These are phyloP conservation scores for Corvus moneduloides DNA, from an alignment of 2,113 vertebrate species.

Conservation along the genomic window DNA sequence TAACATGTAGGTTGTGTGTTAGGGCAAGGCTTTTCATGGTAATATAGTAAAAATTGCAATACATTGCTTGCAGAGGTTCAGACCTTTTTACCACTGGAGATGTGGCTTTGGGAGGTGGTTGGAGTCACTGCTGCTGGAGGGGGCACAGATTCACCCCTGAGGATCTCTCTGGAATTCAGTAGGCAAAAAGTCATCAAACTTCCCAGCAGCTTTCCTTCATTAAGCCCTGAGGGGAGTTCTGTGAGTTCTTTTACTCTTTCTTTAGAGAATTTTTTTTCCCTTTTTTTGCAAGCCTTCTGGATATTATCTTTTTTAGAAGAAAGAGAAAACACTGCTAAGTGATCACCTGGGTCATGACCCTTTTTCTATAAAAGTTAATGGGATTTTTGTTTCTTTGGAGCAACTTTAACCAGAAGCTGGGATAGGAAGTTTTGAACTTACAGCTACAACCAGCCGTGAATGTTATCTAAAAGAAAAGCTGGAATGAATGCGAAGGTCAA, in stretches of 20 bases:
- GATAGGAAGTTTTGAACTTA: background rate
- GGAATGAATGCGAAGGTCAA: background rate
- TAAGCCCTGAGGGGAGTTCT: background rate
- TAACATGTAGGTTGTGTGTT: background rate
- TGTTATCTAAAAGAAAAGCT: background rate
- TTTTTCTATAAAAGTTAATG: constrained; percentile 11
- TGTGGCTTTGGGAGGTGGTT: background rate
- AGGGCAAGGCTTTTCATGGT: background rate
- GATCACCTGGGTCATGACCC: background rate
- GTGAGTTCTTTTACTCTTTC: background rate
- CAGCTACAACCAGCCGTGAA: background rate
- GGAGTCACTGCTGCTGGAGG: background rate
- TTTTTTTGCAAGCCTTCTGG: background rate
- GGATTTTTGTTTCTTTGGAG: constrained; percentile 1
- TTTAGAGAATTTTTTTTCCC: background rate
- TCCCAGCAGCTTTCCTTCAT: background rate
- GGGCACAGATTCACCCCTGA: background rate
- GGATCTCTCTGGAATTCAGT: background rate
- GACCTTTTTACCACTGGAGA: background rate
- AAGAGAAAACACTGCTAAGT: background rate
- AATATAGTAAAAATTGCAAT: background rate
- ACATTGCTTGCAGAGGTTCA: background rate
- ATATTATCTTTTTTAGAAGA: background rate
- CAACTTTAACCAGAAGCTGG: background rate
- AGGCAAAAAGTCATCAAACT: background rate